Evolutionary conservation across 2,888 invertebrate species (phyloP).

Genomic region (Phrixothrix hirtus): DNA sequence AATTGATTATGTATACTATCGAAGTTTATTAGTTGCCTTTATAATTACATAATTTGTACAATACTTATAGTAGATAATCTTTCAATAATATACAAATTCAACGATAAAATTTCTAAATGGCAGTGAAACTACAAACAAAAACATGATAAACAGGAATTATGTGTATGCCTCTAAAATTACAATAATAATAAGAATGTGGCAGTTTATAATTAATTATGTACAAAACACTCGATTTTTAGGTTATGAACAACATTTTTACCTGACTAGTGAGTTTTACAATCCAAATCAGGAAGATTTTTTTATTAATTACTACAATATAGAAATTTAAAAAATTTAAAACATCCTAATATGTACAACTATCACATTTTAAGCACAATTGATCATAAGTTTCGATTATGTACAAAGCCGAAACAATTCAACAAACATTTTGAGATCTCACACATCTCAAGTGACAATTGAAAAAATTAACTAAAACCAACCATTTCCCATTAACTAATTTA

Average conservation of each 20-base stretch:
- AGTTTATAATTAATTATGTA: background rate
- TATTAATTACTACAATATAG: too few relatives aligned
- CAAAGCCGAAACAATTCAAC: background rate
- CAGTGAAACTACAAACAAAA: background rate
- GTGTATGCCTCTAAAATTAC: too few relatives aligned
- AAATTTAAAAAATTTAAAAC: background rate
- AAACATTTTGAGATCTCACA: too few relatives aligned
- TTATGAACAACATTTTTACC: background rate
- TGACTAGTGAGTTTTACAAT: background rate
- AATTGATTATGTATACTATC: background rate
- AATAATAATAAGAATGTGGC: too few relatives aligned
- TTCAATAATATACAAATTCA: background rate
- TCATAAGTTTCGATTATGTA: background rate
- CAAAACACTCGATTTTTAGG: background rate
- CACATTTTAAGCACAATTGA: slow-evolving; percentile 4
- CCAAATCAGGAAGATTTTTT: background rate
- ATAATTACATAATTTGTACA: background rate
- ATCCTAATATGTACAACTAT: background rate
- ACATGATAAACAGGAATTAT: background rate
- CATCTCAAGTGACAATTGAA: background rate
- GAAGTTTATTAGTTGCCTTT: background rate
- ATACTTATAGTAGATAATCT: background rate
- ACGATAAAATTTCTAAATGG: background rate
- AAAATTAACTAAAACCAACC: too few relatives aligned
- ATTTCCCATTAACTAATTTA: too few relatives aligned